These are phyloP conservation scores for Chloropsis cyanopogon DNA, from an alignment of 2,113 vertebrate species.

Conservation along the genomic window DNA sequence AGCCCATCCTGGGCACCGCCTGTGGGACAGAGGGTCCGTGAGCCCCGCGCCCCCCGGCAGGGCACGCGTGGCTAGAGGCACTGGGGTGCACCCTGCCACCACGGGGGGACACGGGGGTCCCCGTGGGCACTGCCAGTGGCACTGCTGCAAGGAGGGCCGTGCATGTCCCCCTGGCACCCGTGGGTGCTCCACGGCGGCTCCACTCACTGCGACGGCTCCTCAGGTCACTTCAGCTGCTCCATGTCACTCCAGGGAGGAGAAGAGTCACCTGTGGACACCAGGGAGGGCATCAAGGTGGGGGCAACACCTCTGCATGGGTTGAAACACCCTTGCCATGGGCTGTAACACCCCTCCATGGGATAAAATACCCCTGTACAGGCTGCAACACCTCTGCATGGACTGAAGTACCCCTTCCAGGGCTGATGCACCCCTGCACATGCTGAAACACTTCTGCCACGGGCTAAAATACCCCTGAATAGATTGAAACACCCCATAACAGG, in stretches of 20 bases:
- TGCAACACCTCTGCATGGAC: rapidly evolving
- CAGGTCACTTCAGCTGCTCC: slow-evolving; percentile 48
- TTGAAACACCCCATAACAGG: background rate
- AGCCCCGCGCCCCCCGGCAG: background rate
- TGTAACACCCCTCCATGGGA: rapidly evolving
- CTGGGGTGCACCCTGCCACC: background rate
- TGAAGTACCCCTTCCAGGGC: background rate
- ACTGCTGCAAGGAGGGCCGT: background rate
- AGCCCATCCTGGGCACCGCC: slow-evolving; percentile 53
- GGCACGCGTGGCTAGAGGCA: rapidly evolving
- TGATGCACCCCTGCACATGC: rapidly evolving
- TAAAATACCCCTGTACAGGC: rapidly evolving
- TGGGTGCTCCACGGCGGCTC: rapidly evolving
- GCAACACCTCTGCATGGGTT: background rate
- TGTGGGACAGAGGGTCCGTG: background rate
- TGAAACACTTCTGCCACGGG: background rate
- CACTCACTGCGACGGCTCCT: slow-evolving; percentile 18
- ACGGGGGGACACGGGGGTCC: background rate
- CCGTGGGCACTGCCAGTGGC: rapidly evolving
- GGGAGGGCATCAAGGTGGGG: background rate
- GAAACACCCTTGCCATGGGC: rapidly evolving
- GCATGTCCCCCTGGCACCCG: rapidly evolving
- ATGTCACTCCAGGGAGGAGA: slow-evolving; percentile 2
- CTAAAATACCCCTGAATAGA: background rate
- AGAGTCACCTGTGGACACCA: background rate